Evolutionary conservation across 2,888 invertebrate species (phyloP).

Genomic region (Leucania comma): DNA sequence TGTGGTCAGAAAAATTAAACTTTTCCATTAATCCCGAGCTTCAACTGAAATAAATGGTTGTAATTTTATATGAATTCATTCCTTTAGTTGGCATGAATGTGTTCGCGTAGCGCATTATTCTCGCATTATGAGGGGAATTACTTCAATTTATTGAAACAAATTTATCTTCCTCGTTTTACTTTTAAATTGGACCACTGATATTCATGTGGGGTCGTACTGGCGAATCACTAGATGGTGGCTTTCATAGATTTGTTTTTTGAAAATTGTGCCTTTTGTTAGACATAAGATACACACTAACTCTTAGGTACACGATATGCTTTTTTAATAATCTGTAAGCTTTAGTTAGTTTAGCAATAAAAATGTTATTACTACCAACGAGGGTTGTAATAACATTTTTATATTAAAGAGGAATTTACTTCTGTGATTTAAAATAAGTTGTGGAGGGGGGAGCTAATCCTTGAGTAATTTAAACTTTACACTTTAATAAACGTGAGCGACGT

Average conservation of each 20-base stretch:
- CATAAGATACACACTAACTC: not conserved
- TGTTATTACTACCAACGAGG: too few species aligned
- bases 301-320: not conserved
- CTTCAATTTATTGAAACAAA: constrained; percentile 31
- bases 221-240: not conserved
- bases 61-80: constrained; percentile 22
- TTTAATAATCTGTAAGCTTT: not conserved
- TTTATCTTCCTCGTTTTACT: constrained; percentile 25
- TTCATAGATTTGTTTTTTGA: not conserved
- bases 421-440: constrained; percentile 22
- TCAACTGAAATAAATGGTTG: constrained; percentile 14
- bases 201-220: not conserved
- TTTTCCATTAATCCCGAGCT: not conserved
- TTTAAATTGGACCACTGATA: constrained; percentile 31
- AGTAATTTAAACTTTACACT: constrained; percentile 25
- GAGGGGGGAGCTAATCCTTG: constrained; percentile 26
- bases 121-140: constrained; percentile 8
- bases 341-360: too few species aligned
- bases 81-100: constrained; percentile 11
- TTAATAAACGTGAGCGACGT: constrained; percentile 12
- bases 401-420: constrained; percentile 17
- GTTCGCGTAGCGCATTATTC: constrained; percentile 1
- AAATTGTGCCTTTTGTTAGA: not conserved
- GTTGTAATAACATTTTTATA: constrained; percentile 2
- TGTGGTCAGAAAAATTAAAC: not conserved